Percentiles rank a stretch among this genome's conserved stretches.
Conservation (phyloP, 2,888 invertebrate genomes). For the Stenodema calcarata region DNA sequence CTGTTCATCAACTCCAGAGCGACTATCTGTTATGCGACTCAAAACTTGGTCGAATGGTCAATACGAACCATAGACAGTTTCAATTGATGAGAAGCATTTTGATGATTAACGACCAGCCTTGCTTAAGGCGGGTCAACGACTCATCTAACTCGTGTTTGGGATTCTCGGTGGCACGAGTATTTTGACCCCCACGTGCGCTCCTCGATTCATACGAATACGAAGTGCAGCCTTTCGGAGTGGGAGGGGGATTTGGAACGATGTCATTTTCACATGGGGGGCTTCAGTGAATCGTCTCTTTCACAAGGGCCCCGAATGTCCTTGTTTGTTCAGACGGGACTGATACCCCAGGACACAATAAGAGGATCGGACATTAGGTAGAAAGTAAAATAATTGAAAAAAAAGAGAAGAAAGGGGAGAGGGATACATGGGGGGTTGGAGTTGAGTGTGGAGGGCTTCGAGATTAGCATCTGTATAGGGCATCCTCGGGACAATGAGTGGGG, state of each 20-base stretch:
- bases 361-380: slow-evolving; percentile 46
- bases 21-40: no score
- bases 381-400: slow-evolving; percentile 46
- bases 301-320: slow-evolving; percentile 19
- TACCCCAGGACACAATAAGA: slow-evolving; percentile 33
- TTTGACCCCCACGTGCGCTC: background rate
- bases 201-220: background rate
- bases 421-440: background rate
- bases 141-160: background rate
- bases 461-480: slow-evolving; percentile 41
- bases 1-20: no score
- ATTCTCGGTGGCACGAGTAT: background rate
- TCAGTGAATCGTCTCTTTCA: background rate
- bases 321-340: slow-evolving; percentile 46
- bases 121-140: no score
- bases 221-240: background rate
- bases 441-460: slow-evolving; percentile 11
- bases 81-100: no score
- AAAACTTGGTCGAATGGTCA: no score
- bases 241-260: background rate
- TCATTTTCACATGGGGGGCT: slow-evolving; percentile 27
- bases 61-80: no score
- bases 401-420: background rate
- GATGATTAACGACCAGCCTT: no score
- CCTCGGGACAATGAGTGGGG: slow-evolving; percentile 16